Percentiles rank a stretch among this genome's conserved stretches.
phyloP scores from a whole-genome alignment of 1,140 invertebrate genomes.

The Drosophila pseudoobscura region DNA sequence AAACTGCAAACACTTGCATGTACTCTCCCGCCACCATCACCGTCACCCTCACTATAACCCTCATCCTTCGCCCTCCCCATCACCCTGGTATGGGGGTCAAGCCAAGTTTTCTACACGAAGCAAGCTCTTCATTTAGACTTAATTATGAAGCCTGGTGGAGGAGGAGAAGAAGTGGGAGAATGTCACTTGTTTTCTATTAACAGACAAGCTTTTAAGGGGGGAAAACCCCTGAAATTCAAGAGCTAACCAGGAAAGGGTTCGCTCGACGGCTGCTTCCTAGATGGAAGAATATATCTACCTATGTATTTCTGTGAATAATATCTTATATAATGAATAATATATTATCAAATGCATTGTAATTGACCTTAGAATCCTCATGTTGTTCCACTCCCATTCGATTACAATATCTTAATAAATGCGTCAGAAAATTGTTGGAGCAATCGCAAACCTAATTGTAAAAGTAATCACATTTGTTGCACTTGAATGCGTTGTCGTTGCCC shows the following conservation, averaged over 20 bases:
- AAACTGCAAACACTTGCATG: constrained; percentile 71
- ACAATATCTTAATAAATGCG: not conserved
- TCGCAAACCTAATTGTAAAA: constrained; percentile 20
- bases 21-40: not conserved
- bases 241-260: not conserved
- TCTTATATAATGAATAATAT: no score
- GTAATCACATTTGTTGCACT: constrained; percentile 52
- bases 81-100: constrained; percentile 18
- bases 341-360: no score
- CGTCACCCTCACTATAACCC: not conserved
- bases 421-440: constrained; percentile 18
- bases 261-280: not conserved
- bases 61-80: not conserved
- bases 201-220: constrained; percentile 56
- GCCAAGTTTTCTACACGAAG: constrained; percentile 16
- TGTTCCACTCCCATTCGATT: no score
- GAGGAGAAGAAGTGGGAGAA: not conserved
- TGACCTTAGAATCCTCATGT: not conserved
- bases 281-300: not conserved
- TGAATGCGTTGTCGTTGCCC: constrained; percentile 30
- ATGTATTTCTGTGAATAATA: no score
- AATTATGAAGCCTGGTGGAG: constrained; percentile 54
- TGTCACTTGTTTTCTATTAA: constrained; percentile 64
- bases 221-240: constrained; percentile 8
- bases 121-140: constrained; percentile 56